Evolutionary conservation across 2,113 vertebrate species (phyloP), one percentile per base, ranked within the genome.

Genomic region (Microtus richardsoni): DNA sequence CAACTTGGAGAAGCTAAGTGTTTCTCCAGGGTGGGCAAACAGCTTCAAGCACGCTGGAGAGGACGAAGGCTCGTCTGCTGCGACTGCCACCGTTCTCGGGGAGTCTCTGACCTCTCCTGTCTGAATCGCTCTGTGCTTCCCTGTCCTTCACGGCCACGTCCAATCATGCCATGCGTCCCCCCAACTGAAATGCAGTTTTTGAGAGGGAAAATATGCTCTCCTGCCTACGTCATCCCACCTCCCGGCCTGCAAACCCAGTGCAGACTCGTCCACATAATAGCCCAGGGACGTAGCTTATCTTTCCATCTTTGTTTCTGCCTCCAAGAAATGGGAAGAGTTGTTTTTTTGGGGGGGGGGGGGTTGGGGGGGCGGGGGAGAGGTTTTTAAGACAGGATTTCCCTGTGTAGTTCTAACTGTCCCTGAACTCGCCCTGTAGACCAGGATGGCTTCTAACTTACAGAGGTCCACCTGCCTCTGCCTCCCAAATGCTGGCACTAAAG

Each of bases 1-100:
- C 85, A 96, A 91, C 86, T 91, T 95, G 36, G 95, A 89, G 96
- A 96, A 80, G 77, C 91, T 39, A 44, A 95, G 83, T 24, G n/a
- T 79, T 66, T 91, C 89, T 26, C 28, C 52, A 71, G 54, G 49
- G 22, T 36, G 24, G 77, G n/a, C 8, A 91, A 84, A 83, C 17
- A 87, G 85, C 68, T 41, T 85, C 17, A 4, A 62, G 95, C 24
- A 16, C 3, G 33, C n/a, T 7, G 0, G 19, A 54, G 17, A 80
- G 22, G n/a, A 44, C 3, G 4, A 64, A 62, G 17, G 24, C 11
- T 47, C 19, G 44, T 30, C 52, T 26, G 82, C 39, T 60, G 68
- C 19, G 12, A 7, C 44, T 44, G 49, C 71, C 24, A 0, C 66
- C 1, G 24, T 84, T 79, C 89, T 60, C 10, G 11, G 0, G 1